A percentile compares a stretch with the other conserved stretches of the same genome.
Evolutionary conservation across 2,113 vertebrate genomes (phyloP).

Genomic region (Puffinus mauretanicus): DNA sequence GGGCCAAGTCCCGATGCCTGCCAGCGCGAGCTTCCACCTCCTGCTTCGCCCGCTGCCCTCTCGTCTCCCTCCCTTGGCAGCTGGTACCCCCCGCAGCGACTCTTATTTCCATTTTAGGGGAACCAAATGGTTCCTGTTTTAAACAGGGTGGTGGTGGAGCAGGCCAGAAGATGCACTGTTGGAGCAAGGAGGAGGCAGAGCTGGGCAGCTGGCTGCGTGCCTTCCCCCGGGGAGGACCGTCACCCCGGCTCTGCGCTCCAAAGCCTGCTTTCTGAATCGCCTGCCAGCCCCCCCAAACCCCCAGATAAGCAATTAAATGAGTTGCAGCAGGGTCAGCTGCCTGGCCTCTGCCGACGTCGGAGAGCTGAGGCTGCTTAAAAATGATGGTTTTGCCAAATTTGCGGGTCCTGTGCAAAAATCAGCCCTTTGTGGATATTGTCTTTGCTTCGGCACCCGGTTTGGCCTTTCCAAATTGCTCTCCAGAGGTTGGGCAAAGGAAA

Average conservation of each 20-base stretch:
- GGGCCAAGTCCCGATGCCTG: neutral
- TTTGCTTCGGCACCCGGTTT: accelerated
- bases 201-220: neutral
- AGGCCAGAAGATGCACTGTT: neutral
- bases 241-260: neutral
- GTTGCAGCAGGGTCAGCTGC: neutral
- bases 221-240: neutral
- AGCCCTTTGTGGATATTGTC: neutral
- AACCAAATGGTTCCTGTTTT: neutral
- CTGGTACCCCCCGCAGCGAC: neutral
- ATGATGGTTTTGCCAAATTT: neutral
- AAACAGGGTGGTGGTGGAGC: neutral
- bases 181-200: neutral
- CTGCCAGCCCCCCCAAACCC: neutral
- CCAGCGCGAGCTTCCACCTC: neutral
- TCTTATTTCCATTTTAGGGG: neutral
- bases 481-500: neutral
- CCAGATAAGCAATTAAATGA: neutral
- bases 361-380: neutral
- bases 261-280: neutral
- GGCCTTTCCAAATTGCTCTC: neutral
- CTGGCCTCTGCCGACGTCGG: accelerated
- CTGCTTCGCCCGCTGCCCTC: neutral
- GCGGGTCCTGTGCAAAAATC: neutral
- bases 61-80: neutral